Percentiles rank a stretch among this genome's conserved stretches.
Conservation (phyloP, 2,797 vertebrate genomes). For the Argyrosomus regius region DNA sequence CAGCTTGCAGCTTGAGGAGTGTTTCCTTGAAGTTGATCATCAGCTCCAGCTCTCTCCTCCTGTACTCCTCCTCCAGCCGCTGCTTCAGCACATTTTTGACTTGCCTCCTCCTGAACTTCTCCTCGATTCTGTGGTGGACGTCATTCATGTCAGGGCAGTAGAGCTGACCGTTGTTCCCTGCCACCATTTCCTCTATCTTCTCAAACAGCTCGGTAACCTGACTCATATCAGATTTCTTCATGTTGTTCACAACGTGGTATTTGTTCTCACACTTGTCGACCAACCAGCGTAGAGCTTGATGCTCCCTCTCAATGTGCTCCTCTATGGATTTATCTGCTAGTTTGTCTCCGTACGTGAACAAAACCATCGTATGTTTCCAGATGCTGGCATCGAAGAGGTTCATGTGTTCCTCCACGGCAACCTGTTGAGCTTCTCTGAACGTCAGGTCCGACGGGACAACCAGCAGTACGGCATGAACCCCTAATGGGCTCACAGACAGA, state of each 20-base stretch:
- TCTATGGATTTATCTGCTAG: slow-evolving; percentile 57
- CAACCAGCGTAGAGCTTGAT: slow-evolving; percentile 40
- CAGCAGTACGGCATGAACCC: slow-evolving; percentile 63
- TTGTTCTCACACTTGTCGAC: slow-evolving; percentile 69
- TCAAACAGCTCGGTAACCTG: slow-evolving; percentile 64
- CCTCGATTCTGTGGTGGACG: slow-evolving; percentile 30
- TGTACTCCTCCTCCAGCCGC: slow-evolving; percentile 31
- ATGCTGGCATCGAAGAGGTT: slow-evolving; percentile 48
- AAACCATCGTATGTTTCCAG: slow-evolving; percentile 68
- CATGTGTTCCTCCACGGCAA: slow-evolving; percentile 49
- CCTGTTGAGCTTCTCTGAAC: slow-evolving; percentile 42
- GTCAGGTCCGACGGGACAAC: slow-evolving; percentile 54
- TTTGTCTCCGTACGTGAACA: slow-evolving; percentile 67
- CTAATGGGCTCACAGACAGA: slow-evolving; percentile 31
- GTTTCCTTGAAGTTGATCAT: slow-evolving; percentile 36
- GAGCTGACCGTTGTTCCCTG: slow-evolving; percentile 34
- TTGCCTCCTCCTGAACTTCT: slow-evolving; percentile 42
- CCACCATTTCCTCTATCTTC: slow-evolving; percentile 69
- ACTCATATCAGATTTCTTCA: slow-evolving; percentile 26
- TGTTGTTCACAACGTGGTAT: slow-evolving; percentile 64
- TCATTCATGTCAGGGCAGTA: slow-evolving; percentile 43
- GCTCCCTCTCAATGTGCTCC: slow-evolving; percentile 69
- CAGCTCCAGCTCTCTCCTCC: slow-evolving; percentile 51
- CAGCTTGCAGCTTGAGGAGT: slow-evolving; percentile 43
- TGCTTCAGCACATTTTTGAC: slow-evolving; percentile 46